phyloP scores from a whole-genome alignment of 1,140 invertebrate species.

The Neuroterus valhalla region DNA sequence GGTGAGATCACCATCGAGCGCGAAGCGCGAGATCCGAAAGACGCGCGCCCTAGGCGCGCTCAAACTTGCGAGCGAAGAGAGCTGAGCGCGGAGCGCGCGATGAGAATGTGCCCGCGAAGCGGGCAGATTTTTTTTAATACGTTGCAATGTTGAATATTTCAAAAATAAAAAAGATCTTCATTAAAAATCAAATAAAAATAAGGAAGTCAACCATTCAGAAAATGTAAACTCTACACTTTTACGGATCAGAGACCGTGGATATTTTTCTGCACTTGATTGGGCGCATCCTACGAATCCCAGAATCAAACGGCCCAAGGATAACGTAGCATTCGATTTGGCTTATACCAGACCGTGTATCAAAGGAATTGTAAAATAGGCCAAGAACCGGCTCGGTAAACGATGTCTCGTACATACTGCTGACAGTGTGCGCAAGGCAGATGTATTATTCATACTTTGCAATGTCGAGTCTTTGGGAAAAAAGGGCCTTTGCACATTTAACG shows the following conservation, averaged over 20 bases:
- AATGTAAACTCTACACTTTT: neutral
- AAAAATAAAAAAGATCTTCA: too few relatives aligned
- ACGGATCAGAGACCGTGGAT: conserved; percentile 18
- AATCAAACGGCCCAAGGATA: conserved; percentile 13
- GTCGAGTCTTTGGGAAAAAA: conserved; percentile 42
- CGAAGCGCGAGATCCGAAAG: too few relatives aligned
- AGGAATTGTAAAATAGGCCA: conserved; percentile 50
- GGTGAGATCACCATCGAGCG: too few relatives aligned
- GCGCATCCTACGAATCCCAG: neutral
- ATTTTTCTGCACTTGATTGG: conserved; percentile 22
- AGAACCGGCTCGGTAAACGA: conserved; percentile 39
- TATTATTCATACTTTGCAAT: conserved; percentile 48
- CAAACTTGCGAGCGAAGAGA: too few relatives aligned
- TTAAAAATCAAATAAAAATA: too few relatives aligned
- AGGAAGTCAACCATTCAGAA: neutral
- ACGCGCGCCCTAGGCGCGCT: too few relatives aligned
- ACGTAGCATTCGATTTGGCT: conserved; percentile 16
- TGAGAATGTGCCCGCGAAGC: too few relatives aligned
- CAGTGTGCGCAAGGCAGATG: conserved; percentile 34
- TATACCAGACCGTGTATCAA: conserved; percentile 39
- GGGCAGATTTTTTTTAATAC: too few relatives aligned
- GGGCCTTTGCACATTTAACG: conserved; percentile 45
- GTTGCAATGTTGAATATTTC: too few relatives aligned
- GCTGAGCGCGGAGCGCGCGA: too few relatives aligned
- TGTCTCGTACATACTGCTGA: conserved; percentile 17